Evolutionary conservation across 2,113 vertebrate species (phyloP).

Genomic region (Dryoscopus gambensis): DNA sequence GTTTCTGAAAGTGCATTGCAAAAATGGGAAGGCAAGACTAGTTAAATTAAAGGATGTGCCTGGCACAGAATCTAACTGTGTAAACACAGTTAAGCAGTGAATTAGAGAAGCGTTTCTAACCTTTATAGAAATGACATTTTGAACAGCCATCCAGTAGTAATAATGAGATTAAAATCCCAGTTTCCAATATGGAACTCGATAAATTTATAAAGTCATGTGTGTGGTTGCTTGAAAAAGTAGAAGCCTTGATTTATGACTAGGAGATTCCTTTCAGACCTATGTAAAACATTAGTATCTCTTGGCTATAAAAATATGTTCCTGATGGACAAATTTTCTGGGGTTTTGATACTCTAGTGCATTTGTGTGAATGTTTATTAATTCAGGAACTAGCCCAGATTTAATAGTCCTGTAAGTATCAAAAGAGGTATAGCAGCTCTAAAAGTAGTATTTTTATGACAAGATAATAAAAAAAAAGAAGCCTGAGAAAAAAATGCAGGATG

Average conservation of each 20-base stretch:
- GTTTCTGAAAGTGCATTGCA: neutral
- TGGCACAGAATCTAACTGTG: neutral
- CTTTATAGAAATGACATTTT: neutral
- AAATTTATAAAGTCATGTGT: neutral
- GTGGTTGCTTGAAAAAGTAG: neutral
- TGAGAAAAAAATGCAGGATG: neutral
- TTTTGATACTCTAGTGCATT: neutral
- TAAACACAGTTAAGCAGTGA: neutral
- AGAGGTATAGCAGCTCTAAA: conserved; percentile 36
- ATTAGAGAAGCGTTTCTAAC: neutral
- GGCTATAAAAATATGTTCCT: neutral
- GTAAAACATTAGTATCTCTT: neutral
- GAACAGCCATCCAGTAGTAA: neutral
- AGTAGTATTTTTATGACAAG: conserved; percentile 31
- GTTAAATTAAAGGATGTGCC: neutral
- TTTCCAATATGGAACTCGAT: neutral
- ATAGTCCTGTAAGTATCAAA: conserved; percentile 44
- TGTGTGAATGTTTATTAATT: neutral
- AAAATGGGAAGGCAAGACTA: neutral
- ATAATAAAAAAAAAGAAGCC: neutral
- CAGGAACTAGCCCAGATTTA: conserved; percentile 41
- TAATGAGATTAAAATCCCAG: neutral
- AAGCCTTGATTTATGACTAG: neutral
- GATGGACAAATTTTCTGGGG: neutral
- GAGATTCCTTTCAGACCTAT: neutral